These are phyloP conservation scores for Trachelipus rathkii DNA, from an alignment of 1,140 invertebrate genomes.

Conservation along the genomic window DNA sequence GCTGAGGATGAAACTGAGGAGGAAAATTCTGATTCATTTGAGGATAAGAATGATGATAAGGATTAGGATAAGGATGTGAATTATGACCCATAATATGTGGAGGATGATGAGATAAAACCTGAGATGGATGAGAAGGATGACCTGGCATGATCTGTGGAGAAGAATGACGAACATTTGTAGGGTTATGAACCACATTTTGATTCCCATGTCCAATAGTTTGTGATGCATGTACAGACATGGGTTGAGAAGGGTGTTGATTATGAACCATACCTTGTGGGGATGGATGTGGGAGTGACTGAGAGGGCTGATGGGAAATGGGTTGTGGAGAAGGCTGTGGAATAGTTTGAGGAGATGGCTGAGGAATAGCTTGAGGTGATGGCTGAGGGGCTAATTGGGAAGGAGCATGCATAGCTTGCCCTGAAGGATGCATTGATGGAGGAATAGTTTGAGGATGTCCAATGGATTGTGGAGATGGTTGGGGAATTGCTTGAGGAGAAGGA, in stretches of 20 bases:
- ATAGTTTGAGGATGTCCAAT: conserved; percentile 1
- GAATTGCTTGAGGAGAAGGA: not conserved
- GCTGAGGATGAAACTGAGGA: not conserved
- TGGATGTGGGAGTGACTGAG: not conserved
- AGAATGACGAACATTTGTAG: not conserved
- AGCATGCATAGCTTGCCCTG: not conserved
- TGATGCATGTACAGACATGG: not conserved
- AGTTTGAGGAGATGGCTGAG: not conserved
- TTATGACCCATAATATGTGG: not conserved
- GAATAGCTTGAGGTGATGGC: not conserved
- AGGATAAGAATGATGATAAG: conserved; percentile 4
- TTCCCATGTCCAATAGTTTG: not conserved
- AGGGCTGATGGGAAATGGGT: not conserved
- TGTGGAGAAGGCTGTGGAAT: not conserved
- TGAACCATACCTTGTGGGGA: not conserved
- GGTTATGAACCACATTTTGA: not conserved
- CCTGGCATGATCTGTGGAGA: not conserved
- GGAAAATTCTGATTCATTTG: not conserved
- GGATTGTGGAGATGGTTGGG: not conserved
- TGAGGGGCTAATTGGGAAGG: not conserved
- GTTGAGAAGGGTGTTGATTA: not conserved
- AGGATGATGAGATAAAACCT: not conserved
- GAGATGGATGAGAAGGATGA: not conserved
- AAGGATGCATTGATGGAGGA: not conserved
- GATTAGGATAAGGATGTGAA: not conserved